A percentile compares a stretch with the other conserved stretches of the same genome.
Conservation (phyloP, 2,113 vertebrate species). For the Myotis brandtii region DNA sequence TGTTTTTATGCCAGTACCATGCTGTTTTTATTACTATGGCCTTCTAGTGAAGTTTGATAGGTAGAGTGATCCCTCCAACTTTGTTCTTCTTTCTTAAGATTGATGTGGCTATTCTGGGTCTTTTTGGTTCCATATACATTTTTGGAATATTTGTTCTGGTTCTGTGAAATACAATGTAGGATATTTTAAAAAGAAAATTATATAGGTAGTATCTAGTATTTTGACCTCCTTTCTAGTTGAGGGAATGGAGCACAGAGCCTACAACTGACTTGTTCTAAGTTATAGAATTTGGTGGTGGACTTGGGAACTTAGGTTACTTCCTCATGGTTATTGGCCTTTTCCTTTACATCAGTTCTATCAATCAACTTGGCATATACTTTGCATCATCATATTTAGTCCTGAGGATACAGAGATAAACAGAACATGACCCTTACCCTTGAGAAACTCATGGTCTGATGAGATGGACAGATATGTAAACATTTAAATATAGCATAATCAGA, state of each 20-base stretch:
- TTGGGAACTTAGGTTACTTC: neutral
- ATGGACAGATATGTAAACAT: neutral
- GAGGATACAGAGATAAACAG: slow-evolving; percentile 27
- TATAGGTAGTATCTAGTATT: neutral
- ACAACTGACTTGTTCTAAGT: neutral
- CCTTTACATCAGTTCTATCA: neutral
- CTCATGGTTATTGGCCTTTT: neutral
- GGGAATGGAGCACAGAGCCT: neutral
- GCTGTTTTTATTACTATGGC: neutral
- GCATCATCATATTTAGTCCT: neutral
- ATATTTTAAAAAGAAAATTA: neutral
- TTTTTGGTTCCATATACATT: neutral
- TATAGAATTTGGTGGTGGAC: neutral
- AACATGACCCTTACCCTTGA: neutral
- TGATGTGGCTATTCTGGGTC: neutral
- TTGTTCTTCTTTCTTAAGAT: neutral
- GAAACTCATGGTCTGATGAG: neutral
- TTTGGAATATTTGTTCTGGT: neutral
- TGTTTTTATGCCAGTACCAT: neutral
- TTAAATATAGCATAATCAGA: neutral
- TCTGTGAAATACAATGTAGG: neutral
- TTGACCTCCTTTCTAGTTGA: neutral
- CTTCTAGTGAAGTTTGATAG: neutral
- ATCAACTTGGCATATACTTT: neutral
- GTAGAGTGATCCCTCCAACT: neutral